Conservation (phyloP, 2,888 invertebrate species). For the Strigamia transsilvanica region DNA sequence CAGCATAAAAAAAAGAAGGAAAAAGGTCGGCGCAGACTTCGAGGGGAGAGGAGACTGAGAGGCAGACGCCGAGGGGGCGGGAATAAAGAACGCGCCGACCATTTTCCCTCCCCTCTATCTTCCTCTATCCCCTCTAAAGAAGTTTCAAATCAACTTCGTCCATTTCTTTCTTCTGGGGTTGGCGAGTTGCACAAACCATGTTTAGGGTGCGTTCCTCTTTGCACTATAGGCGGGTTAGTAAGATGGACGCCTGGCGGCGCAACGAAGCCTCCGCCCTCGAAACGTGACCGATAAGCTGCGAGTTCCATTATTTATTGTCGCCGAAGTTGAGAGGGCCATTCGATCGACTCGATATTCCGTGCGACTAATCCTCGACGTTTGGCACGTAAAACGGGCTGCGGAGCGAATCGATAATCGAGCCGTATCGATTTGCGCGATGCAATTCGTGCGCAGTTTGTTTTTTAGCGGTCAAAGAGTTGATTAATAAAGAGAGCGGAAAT, state of each 20-base stretch:
- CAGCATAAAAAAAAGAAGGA: too few relatives aligned
- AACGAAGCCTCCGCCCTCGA: neutral
- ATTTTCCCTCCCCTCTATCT: neutral
- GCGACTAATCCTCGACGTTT: too few relatives aligned
- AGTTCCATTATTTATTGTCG: conserved; percentile 39
- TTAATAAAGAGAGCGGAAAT: too few relatives aligned
- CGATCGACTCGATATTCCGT: neutral
- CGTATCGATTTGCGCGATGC: too few relatives aligned
- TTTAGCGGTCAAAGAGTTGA: too few relatives aligned
- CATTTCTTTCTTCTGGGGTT: neutral
- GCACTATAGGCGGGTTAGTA: neutral
- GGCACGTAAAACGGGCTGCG: too few relatives aligned
- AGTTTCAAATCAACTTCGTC: too few relatives aligned
- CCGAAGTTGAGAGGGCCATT: neutral
- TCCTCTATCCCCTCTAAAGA: neutral
- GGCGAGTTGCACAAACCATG: neutral
- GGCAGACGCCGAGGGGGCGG: neutral
- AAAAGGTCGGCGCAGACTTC: neutral
- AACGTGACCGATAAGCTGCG: conserved; percentile 31
- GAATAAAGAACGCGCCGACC: neutral
- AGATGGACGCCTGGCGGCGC: conserved; percentile 25
- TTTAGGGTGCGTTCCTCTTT: conserved; percentile 13
- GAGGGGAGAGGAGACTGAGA: conserved; percentile 2
- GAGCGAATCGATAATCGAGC: too few relatives aligned
- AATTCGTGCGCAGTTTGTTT: too few relatives aligned